Base-by-base conservation (phyloP, 2,888 invertebrate genomes). In the Elmis aenea region DNA sequence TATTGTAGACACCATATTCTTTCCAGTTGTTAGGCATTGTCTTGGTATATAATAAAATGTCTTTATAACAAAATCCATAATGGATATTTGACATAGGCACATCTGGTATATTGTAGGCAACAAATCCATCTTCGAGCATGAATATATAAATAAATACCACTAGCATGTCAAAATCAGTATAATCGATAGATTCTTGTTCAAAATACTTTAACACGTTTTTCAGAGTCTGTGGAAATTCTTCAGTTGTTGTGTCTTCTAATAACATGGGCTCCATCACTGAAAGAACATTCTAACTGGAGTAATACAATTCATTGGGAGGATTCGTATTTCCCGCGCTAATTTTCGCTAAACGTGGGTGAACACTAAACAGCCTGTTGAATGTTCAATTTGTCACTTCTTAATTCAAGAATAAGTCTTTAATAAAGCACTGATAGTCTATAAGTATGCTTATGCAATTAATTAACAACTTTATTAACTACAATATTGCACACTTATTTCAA, bases 51-150 rank as follows among this genome's bases (percentile, higher is more conserved):
- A 46, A 26, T 11, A 59, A 24, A 13, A 64, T 36, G 38, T 56
- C 48, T 25, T 41, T 38, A 28, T 55, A 58, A 48, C 58, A 48
- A 46, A 62, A 64, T 21, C 48, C 49, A 37, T 31, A 50, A 23
- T 51, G 45, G 16, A 32, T 26, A n/a, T 5, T 33, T n/a, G 28
- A 33, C 25, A 33, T 33, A 30, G 40, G 45, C 15, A 36, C 26
- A 15, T 53, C 46, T 35, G 41, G 35, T 24, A 44, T 48, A 26
- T 57, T 48, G n/a, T 26, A 25, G 13, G 64, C 60, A 13, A 64
- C 51, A 48, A 68, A 68, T 24, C 65, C 67, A 45, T 45, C 48
- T 51, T 69, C 68, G 13, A 67, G 41, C 62, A 66, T 65, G 15
- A 67, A 32, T 31, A 67, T 50, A 41, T 65, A 65, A 14, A 67